A percentile compares a stretch with the other conserved stretches of the same genome.
Evolutionary conservation across 2,888 invertebrate genomes (phyloP).

Genomic region (Eudemis profundana): DNA sequence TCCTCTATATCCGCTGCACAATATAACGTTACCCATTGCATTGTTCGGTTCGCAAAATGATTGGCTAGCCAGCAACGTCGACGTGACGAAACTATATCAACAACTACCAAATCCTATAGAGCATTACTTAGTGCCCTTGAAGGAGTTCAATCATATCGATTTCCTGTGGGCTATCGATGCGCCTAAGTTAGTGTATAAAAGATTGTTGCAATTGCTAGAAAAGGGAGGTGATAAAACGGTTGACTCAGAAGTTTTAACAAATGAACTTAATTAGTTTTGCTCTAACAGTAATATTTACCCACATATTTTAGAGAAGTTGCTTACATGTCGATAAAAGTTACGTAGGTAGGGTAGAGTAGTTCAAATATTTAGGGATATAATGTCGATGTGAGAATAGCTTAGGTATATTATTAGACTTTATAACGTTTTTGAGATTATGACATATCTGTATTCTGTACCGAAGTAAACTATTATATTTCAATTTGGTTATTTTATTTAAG

Average conservation of each 20-base stretch:
- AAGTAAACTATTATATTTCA: too few relatives aligned
- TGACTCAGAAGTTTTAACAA: constrained; percentile 9
- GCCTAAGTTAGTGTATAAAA: constrained; percentile 84
- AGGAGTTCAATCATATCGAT: constrained; percentile 90
- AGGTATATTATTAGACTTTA: too few relatives aligned
- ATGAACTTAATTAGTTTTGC: constrained; percentile 15
- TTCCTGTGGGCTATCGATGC: constrained; percentile 89
- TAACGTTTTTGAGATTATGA: too few relatives aligned
- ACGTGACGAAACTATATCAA: constrained; percentile 84
- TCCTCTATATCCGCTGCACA: constrained; percentile 87
- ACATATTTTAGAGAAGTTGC: constrained; percentile 9
- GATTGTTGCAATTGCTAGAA: constrained; percentile 76
- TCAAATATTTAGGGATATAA: constrained; percentile 6
- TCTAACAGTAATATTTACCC: constrained; percentile 2
- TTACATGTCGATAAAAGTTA: constrained; percentile 7
- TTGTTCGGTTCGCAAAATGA: constrained; percentile 90
- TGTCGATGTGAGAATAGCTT: constrained; percentile 22
- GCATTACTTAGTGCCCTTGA: constrained; percentile 85
- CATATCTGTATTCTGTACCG: too few relatives aligned
- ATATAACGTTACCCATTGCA: constrained; percentile 87
- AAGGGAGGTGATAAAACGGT: constrained; percentile 48
- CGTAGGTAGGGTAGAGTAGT: neutral
- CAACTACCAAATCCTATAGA: constrained; percentile 84
- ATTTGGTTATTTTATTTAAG: too few relatives aligned
- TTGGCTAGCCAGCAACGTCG: constrained; percentile 88